A percentile compares a stretch with the other conserved stretches of the same genome.
phyloP scores from a whole-genome alignment of 2,888 invertebrate species.

The Trachelus tabidus region DNA sequence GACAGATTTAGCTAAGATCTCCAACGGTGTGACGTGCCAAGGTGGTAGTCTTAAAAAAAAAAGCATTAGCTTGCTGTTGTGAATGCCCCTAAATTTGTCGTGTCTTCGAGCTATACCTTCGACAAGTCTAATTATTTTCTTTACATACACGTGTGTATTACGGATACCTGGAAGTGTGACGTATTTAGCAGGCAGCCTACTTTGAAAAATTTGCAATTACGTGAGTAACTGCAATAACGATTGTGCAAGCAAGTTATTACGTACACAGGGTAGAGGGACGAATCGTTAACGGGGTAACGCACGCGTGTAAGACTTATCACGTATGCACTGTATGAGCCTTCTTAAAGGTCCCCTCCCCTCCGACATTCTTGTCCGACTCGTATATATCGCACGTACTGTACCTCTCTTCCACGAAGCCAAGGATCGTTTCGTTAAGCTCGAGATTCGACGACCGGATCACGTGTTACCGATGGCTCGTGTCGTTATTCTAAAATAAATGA shows the following conservation, averaged over 20 bases:
- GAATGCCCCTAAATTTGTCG: no score
- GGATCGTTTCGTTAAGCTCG: not conserved
- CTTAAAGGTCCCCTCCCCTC: no score
- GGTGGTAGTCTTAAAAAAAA: no score
- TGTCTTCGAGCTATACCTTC: no score
- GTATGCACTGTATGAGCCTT: not conserved
- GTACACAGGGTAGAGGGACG: not conserved
- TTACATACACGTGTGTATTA: not conserved
- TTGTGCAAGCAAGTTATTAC: not conserved
- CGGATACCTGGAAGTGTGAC: not conserved
- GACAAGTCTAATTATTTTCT: no score
- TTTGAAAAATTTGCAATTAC: not conserved
- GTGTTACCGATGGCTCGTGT: not conserved
- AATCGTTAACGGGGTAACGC: not conserved
- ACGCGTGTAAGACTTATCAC: not conserved
- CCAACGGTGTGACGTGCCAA: no score
- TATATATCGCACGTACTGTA: not conserved
- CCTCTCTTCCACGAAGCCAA: not conserved
- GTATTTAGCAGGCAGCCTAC: not conserved
- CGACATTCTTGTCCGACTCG: not conserved
- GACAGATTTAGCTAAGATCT: no score
- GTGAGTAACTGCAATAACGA: not conserved
- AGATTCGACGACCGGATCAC: not conserved
- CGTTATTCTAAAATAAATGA: not conserved
- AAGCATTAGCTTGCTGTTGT: no score